Evolutionary conservation across 2,113 vertebrate genomes (phyloP).

Genomic region (Boulengeromyrus knoepffleri): DNA sequence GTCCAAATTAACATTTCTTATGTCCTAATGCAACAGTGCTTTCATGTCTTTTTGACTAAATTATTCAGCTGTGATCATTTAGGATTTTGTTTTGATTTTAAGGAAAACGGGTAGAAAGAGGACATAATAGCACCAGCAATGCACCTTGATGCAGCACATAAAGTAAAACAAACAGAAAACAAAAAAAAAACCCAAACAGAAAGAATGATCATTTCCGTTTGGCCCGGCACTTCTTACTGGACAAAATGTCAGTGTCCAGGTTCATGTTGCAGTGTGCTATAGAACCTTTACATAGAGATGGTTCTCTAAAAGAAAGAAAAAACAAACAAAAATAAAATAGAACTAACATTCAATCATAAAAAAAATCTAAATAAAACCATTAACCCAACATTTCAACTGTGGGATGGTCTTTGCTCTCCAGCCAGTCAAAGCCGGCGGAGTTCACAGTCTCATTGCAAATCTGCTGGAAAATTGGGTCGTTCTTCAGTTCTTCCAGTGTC

Average conservation of each 20-base stretch:
- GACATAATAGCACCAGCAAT: conserved; percentile 26
- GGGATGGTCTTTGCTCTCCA: conserved; percentile 96
- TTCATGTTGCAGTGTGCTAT: conserved; percentile 77
- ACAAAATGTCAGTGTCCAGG: conserved; percentile 78
- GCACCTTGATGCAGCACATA: conserved; percentile 61
- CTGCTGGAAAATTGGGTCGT: conserved; percentile 90
- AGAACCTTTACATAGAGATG: conserved; percentile 49
- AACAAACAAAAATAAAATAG: conserved; percentile 21
- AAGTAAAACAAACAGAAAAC: conserved; percentile 43
- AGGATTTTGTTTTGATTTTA: conserved; percentile 12
- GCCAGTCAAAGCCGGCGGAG: conserved; percentile 91
- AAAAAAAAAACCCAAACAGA: conserved; percentile 58
- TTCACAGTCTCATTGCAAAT: conserved; percentile 84
- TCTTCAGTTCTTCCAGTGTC: conserved; percentile 84
- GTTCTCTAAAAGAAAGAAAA: conserved; percentile 34
- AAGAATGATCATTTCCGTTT: conserved; percentile 73
- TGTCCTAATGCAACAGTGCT: not conserved
- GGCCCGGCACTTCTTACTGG: conserved; percentile 85
- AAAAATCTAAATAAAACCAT: conserved; percentile 57
- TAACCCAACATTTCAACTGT: conserved; percentile 96
- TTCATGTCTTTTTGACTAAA: not conserved
- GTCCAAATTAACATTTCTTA: not conserved
- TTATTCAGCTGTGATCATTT: not conserved
- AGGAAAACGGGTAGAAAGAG: conserved; percentile 27
- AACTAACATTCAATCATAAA: conserved; percentile 32